A percentile compares a stretch with the other conserved stretches of the same genome.
These are phyloP conservation scores for Pheosia tremula DNA, from an alignment of 2,888 invertebrate species.

Conservation along the genomic window DNA sequence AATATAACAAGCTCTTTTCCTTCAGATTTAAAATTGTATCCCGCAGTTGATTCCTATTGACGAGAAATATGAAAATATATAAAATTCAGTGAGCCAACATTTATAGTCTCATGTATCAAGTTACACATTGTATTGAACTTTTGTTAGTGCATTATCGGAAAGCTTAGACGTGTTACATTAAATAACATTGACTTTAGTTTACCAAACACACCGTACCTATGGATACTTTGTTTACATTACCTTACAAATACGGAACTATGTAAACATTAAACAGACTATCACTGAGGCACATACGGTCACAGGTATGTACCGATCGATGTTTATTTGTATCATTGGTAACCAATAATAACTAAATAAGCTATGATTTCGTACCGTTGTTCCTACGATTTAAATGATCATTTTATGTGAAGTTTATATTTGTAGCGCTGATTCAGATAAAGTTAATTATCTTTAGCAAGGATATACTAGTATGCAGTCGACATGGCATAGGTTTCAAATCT, in stretches of 20 bases:
- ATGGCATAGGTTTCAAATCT: background rate
- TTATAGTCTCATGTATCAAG: constrained; percentile 1
- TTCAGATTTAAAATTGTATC: too few relatives aligned
- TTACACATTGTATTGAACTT: constrained; percentile 7
- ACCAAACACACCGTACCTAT: constrained; percentile 46
- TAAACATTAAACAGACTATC: constrained; percentile 54
- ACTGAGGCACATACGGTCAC: constrained; percentile 25
- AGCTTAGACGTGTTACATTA: constrained; percentile 43
- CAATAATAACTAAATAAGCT: background rate
- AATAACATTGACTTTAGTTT: constrained; percentile 49
- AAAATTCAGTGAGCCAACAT: background rate
- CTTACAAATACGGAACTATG: constrained; percentile 45
- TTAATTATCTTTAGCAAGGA: background rate
- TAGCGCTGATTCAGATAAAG: background rate
- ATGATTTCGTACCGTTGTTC: background rate
- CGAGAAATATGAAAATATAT: background rate
- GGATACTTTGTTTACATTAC: constrained; percentile 52
- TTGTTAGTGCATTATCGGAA: constrained; percentile 32
- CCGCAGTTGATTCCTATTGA: too few relatives aligned
- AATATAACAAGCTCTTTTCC: too few relatives aligned
- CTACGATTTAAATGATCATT: too few relatives aligned
- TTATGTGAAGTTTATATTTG: too few relatives aligned
- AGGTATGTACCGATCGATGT: constrained; percentile 23
- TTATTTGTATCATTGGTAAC: constrained; percentile 18
- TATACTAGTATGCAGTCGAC: too few relatives aligned